A percentile compares a stretch with the other conserved stretches of the same genome.
phyloP scores from a whole-genome alignment of 2,797 vertebrate species.

The Coccyzus lansbergi region DNA sequence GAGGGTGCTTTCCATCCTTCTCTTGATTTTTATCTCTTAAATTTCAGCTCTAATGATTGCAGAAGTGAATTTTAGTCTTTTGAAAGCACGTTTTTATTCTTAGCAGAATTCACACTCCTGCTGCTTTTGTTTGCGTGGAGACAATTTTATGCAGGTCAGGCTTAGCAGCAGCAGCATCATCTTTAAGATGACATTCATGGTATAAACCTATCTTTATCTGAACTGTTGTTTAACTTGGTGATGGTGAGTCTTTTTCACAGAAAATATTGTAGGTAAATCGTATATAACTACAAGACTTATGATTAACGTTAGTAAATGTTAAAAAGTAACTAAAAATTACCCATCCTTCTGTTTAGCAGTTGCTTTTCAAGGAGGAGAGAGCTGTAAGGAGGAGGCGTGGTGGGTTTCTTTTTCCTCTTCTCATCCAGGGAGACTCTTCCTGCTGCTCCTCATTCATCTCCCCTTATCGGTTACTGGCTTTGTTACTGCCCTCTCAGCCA shows the following conservation, averaged over 20 bases:
- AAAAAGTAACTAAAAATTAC: slow-evolving; percentile 51
- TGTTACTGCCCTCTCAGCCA: slow-evolving; percentile 30
- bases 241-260: not conserved
- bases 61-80: not conserved
- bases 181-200: slow-evolving; percentile 55
- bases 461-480: not conserved
- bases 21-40: not conserved
- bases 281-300: not conserved
- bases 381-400: slow-evolving; percentile 37
- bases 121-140: slow-evolving; percentile 60
- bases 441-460: slow-evolving; percentile 38
- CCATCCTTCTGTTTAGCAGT: slow-evolving; percentile 33
- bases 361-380: slow-evolving; percentile 27
- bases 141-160: slow-evolving; percentile 43
- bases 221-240: not conserved
- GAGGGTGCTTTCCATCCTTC: not conserved
- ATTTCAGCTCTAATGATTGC: not conserved
- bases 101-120: not conserved
- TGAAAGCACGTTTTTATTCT: not conserved
- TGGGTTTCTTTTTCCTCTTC: slow-evolving; percentile 24
- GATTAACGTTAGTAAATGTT: slow-evolving; percentile 2
- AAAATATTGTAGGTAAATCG: not conserved
- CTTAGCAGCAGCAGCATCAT: slow-evolving; percentile 31
- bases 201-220: not conserved
- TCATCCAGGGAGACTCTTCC: not conserved